Evolutionary conservation across 2,888 invertebrate species (phyloP).

Genomic region (Mesoligia furuncula): DNA sequence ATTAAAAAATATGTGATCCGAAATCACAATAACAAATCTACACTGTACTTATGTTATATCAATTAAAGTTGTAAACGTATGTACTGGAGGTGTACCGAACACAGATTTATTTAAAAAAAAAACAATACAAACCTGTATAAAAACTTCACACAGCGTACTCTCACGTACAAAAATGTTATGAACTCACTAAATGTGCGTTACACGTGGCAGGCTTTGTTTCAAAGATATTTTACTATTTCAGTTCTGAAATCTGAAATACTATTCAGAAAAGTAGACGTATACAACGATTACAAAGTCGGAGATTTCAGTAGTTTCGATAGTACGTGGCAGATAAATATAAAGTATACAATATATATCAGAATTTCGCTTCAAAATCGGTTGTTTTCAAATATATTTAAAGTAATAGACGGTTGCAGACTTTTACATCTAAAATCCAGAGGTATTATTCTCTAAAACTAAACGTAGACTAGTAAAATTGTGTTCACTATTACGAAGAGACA

Average conservation of each 20-base stretch:
- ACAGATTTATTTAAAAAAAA: constrained; percentile 53
- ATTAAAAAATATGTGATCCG: constrained; percentile 81
- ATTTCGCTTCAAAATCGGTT: constrained; percentile 30
- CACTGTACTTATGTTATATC: constrained; percentile 67
- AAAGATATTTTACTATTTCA: constrained; percentile 11
- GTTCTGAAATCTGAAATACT: constrained; percentile 29
- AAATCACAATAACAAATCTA: constrained; percentile 81
- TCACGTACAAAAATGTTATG: constrained; percentile 45
- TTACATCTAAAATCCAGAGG: constrained; percentile 80
- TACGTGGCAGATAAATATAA: constrained; percentile 33
- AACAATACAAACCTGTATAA: constrained; percentile 53
- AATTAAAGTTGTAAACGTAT: constrained; percentile 65
- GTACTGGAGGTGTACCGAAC: constrained; percentile 62
- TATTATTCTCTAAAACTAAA: constrained; percentile 80
- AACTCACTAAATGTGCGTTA: constrained; percentile 46
- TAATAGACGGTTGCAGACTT: constrained; percentile 58
- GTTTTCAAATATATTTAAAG: constrained; percentile 38
- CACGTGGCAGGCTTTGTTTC: constrained; percentile 21
- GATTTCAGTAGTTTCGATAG: constrained; percentile 17
- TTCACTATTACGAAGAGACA: constrained; percentile 75
- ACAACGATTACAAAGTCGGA: constrained; percentile 19
- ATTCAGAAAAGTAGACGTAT: constrained; percentile 27
- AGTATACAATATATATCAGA: constrained; percentile 26
- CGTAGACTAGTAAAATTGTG: constrained; percentile 87
- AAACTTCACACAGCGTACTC: constrained; percentile 44